Percentiles rank a stretch among this genome's conserved stretches.
Evolutionary conservation across 2,888 invertebrate genomes (phyloP).

Genomic region (Hoplodrina ambigua): DNA sequence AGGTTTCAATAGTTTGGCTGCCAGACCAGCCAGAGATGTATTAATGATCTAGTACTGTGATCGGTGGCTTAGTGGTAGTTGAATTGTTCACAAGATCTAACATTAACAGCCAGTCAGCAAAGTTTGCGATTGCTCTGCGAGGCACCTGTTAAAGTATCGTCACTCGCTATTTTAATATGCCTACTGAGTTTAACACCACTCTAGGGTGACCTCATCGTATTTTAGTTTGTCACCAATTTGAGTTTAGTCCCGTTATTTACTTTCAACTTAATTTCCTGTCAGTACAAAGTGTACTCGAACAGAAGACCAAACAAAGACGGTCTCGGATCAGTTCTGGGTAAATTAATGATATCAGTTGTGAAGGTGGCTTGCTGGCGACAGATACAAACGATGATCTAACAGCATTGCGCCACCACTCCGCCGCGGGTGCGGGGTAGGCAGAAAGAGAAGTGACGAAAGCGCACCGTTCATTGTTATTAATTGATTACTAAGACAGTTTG

Average conservation of each 20-base stretch:
- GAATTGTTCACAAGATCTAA: background rate
- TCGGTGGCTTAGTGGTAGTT: no score
- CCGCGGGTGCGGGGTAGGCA: background rate
- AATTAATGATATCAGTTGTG: constrained; percentile 41
- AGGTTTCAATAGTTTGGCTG: background rate
- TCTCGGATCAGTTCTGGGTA: constrained; percentile 11
- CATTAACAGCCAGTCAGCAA: background rate
- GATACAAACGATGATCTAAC: constrained; percentile 46
- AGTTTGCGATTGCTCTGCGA: background rate
- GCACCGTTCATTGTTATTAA: constrained; percentile 50
- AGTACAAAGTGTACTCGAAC: constrained; percentile 1
- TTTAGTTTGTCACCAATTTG: background rate
- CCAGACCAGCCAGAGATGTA: background rate
- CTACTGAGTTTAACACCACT: background rate
- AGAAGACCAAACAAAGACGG: constrained; percentile 7
- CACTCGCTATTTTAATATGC: no score
- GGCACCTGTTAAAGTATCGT: no score
- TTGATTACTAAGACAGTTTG: constrained; percentile 22
- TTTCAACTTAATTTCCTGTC: background rate
- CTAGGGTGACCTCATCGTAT: background rate
- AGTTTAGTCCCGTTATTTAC: background rate
- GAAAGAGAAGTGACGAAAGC: constrained; percentile 20
- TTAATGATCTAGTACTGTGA: background rate
- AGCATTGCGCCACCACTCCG: constrained; percentile 4
- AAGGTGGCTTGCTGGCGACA: constrained; percentile 37